Base-by-base conservation (phyloP, 2,888 invertebrate species). In the Phoenoteleia sp. region DNA sequence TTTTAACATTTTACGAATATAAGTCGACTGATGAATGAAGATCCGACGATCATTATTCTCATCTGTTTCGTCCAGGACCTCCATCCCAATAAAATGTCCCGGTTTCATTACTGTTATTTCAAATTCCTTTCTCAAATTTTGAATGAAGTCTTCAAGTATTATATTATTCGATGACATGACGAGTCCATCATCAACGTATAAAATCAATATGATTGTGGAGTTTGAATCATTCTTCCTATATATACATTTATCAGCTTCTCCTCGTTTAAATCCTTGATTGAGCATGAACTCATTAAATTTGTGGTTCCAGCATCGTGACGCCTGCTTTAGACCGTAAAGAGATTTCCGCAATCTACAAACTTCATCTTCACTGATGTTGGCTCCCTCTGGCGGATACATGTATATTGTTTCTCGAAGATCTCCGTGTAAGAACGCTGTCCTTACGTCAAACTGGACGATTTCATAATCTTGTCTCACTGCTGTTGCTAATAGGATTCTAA, bases 391-490 rank as follows among this genome's bases (percentile, higher is more conserved):
- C 2, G 17, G 47, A 17, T 7, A 4, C 72, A 80, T 72, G 27
- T 17, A 72, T n/a, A 72, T 80, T 9, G 9, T 52, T n/a, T 80
- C 27, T n/a, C 66, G 2, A 1, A 80, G 11, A 11, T 80, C 66
- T 27, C 74, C 60, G n/a, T 81, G 11, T 21, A 80, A 27, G n/a
- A 74, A 74, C 1, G 81, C 81, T 11, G 74, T 81, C 17, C 13
- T 15, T 3, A 81, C 67, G 17, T 81, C 74, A 49, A 81, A 81
- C 23, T 81, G 74, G 4, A 56, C 11, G 5, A 80, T 72, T 47
- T 72, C 33, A 11, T 11, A 72, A 11, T 80, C 19, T 1, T 66
- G 0, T 42, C 36, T 6, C 9, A 66, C 80, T 27, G 80, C 72
- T 17, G n/a, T 47, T 0, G 74, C 66, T 29, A 81, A 47, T 0